These are phyloP conservation scores for Megastigmus dorsalis DNA, from an alignment of 2,888 invertebrate species.

Conservation along the genomic window DNA sequence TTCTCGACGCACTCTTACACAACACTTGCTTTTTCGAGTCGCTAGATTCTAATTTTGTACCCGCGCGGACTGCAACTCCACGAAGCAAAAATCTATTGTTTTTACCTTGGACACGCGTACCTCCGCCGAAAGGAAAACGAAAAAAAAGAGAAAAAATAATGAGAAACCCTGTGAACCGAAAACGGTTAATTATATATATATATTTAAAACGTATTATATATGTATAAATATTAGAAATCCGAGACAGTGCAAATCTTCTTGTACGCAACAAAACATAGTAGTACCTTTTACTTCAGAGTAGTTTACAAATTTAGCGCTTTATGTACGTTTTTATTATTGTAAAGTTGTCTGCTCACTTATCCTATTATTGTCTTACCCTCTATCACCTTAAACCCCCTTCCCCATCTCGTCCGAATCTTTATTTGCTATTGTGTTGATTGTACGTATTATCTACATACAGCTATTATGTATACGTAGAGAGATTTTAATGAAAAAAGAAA, in stretches of 20 bases:
- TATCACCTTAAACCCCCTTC: slow-evolving; percentile 7
- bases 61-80: slow-evolving; percentile 16
- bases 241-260: slow-evolving; percentile 50
- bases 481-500: slow-evolving; percentile 54
- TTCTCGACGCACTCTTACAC: slow-evolving; percentile 6
- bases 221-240: slow-evolving; percentile 42
- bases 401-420: neutral
- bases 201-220: slow-evolving; percentile 5
- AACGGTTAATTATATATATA: slow-evolving; percentile 27
- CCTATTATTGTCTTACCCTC: slow-evolving; percentile 47
- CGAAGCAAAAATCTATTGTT: slow-evolving; percentile 13
- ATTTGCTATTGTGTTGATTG: slow-evolving; percentile 50
- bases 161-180: slow-evolving; percentile 18
- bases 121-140: slow-evolving; percentile 9
- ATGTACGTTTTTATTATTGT: slow-evolving; percentile 65
- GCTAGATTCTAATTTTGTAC: slow-evolving; percentile 41
- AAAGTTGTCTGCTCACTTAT: slow-evolving; percentile 61
- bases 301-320: slow-evolving; percentile 60
- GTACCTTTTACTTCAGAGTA: slow-evolving; percentile 50
- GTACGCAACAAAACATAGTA: slow-evolving; percentile 40
- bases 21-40: slow-evolving; percentile 35
- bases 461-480: slow-evolving; percentile 52
- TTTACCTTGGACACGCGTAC: neutral
- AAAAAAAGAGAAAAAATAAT: no score
- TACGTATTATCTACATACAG: slow-evolving; percentile 52